Percentiles rank a stretch among this genome's conserved stretches.
Evolutionary conservation across 2,113 vertebrate species (phyloP).

Genomic region (Leptodactylus fuscus): DNA sequence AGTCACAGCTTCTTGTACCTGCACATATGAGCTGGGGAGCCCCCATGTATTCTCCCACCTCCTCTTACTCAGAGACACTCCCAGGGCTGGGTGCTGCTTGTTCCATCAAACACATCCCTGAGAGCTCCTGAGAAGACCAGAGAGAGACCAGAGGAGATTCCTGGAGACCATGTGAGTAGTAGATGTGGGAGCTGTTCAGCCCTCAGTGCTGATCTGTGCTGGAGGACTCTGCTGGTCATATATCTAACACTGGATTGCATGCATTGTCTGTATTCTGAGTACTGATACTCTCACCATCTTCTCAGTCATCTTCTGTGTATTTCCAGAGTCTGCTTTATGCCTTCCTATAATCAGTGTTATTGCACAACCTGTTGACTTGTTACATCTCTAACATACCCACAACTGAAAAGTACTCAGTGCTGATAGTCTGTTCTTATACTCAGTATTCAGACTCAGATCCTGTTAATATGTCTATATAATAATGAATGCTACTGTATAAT

Average conservation of each 20-base stretch:
- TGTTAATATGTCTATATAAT: not conserved
- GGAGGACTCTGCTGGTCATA: not conserved
- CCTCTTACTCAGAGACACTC: constrained; percentile 15
- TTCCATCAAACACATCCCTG: not conserved
- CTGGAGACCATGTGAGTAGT: constrained; percentile 30
- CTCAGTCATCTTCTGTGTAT: too few species aligned
- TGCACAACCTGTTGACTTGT: too few species aligned
- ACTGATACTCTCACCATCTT: not conserved
- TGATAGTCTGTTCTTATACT: too few species aligned
- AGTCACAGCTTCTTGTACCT: not conserved
- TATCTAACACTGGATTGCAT: not conserved
- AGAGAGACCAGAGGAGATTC: not conserved
- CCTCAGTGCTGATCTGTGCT: not conserved
- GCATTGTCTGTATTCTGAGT: not conserved
- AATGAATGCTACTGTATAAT: not conserved
- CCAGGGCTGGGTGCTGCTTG: not conserved
- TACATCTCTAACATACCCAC: not conserved
- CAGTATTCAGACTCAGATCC: not conserved
- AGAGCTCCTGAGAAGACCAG: constrained; percentile 1
- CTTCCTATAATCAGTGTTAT: not conserved
- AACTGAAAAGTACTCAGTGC: too few species aligned
- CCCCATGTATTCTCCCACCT: constrained; percentile 2
- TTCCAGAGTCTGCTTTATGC: not conserved
- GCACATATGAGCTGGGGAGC: not conserved
- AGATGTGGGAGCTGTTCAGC: not conserved